phyloP scores from a whole-genome alignment of 92 coral and sea anemone species.

The Galaxea fascicularis region DNA sequence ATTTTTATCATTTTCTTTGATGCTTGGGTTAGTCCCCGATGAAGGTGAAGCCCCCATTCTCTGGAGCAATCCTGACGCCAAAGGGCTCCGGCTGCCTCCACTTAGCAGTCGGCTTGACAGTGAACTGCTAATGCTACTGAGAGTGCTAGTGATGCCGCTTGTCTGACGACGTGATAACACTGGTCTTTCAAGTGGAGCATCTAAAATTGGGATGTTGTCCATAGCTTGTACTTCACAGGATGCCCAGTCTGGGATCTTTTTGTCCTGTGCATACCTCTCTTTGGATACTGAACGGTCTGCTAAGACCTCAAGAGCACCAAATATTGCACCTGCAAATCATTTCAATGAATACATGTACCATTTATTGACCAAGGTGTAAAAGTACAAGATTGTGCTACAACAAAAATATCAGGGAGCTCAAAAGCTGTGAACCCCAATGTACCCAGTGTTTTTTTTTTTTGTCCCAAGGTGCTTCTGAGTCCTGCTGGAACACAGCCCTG shows the following conservation, averaged over 20 bases:
- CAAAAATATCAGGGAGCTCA: no score
- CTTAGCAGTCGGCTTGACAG: slow-evolving; percentile 83
- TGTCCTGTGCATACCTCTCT: slow-evolving; percentile 83
- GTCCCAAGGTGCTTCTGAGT: no score
- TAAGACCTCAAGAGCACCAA: slow-evolving; percentile 94
- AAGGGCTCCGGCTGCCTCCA: slow-evolving; percentile 70
- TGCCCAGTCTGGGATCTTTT: slow-evolving; percentile 94
- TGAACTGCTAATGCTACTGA: slow-evolving; percentile 85
- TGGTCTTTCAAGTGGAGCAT: slow-evolving; percentile 78
- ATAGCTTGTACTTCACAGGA: slow-evolving; percentile 75
- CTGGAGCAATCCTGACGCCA: slow-evolving; percentile 44
- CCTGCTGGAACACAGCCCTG: no score
- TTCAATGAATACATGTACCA: neutral
- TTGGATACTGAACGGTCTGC: slow-evolving; percentile 94
- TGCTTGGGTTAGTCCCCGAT: slow-evolving; percentile 50
- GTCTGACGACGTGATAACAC: slow-evolving; percentile 91
- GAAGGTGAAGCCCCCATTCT: slow-evolving; percentile 30
- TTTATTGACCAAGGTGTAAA: no score
- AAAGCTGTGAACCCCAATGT: no score
- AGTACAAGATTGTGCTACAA: no score
- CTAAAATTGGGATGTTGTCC: slow-evolving; percentile 70
- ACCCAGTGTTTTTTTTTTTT: no score
- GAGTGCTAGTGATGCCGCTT: slow-evolving; percentile 90
- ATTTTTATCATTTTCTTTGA: slow-evolving; percentile 62
- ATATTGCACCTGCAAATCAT: slow-evolving; percentile 83